Base-by-base conservation (phyloP, 2,113 vertebrate genomes). In the Diadophis punctatus region DNA sequence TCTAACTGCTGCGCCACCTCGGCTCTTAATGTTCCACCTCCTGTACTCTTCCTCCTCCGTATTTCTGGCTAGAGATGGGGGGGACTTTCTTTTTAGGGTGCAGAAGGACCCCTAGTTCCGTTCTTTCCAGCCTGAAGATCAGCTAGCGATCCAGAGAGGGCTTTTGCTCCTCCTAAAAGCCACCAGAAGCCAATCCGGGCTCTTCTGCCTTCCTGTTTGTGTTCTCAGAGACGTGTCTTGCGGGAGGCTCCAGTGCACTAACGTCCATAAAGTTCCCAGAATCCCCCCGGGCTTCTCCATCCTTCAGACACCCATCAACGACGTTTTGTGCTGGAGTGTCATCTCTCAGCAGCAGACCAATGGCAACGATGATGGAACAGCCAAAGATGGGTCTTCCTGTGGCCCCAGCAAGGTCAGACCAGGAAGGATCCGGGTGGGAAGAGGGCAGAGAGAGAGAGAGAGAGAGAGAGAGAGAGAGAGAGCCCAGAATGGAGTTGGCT, bases 221-320 rank as follows among this genome's bases (percentile, higher is more conserved):
- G 4, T 39, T 52, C 20, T 18, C 80, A 93, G 92, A 43, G 88
- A 93, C 3, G 88, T 53, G 8, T 23, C 86, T 22, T 93, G 92
- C 2, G 92, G 92, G 22, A 93, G 92, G 80, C 39, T 93, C 88
- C 92, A 93, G 3, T 93, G 92, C 80, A 52, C 16, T 0, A 43
- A 93, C 0, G n/a, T 93, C 14, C 34, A 63, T 0, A 43, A 48
- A 39, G 8, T 93, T 1, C 92, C 92, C 18, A 25, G 9, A 2
- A n/a, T 63, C 4, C 9, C n/a, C 10, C 30, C 8, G 2, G 12
- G 55, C 0, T 84, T 63, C 30, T 55, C 74, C 43, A 5, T 90
- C 3, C 46, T 93, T 3, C 92, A 93, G 88, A 93, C 92, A 0
- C 92, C 92, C 0, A 3, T 52, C 6, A 30, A 60, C 0, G 27